Conservation (phyloP, 2,888 invertebrate genomes). For the Platycheirus albimanus region DNA sequence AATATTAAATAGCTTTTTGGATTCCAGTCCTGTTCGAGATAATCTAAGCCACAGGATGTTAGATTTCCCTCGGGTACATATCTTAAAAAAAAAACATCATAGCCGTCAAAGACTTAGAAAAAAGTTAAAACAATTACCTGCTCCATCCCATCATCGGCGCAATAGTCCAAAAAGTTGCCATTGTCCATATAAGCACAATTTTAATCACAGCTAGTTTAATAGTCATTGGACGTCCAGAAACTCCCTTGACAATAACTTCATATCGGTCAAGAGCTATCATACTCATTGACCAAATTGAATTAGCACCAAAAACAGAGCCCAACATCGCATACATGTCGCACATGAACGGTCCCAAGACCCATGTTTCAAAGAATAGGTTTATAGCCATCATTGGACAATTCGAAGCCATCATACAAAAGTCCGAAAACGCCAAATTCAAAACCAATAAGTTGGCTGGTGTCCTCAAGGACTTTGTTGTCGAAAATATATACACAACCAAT, state of each 20-base stretch:
- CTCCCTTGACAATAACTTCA: slow-evolving; percentile 94
- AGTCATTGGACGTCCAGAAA: slow-evolving; percentile 92
- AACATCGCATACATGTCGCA: slow-evolving; percentile 94
- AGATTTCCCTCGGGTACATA: slow-evolving; percentile 97
- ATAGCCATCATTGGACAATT: slow-evolving; percentile 82
- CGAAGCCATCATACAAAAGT: slow-evolving; percentile 92
- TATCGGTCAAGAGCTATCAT: slow-evolving; percentile 94
- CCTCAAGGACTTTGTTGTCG: slow-evolving; percentile 84
- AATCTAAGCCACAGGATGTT: slow-evolving; percentile 96
- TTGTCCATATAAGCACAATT: slow-evolving; percentile 91
- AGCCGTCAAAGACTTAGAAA: background rate
- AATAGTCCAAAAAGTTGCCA: slow-evolving; percentile 90
- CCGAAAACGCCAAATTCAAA: slow-evolving; percentile 94
- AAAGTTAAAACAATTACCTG: slow-evolving; percentile 84
- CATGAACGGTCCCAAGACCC: slow-evolving; percentile 86
- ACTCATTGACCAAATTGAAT: slow-evolving; percentile 94
- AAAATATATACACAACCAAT: slow-evolving; percentile 82
- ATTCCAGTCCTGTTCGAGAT: slow-evolving; percentile 89
- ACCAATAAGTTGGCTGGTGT: slow-evolving; percentile 96
- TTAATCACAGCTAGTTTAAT: slow-evolving; percentile 90
- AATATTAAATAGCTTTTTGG: slow-evolving; percentile 91
- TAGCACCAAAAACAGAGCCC: slow-evolving; percentile 91
- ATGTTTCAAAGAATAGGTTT: slow-evolving; percentile 82
- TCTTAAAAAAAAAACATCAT: slow-evolving; percentile 81
- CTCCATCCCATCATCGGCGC: slow-evolving; percentile 94